Percentiles rank a stretch among this genome's conserved stretches.
Evolutionary conservation across 2,113 vertebrate genomes (phyloP).

Genomic region (Sceloporus tristichus): DNA sequence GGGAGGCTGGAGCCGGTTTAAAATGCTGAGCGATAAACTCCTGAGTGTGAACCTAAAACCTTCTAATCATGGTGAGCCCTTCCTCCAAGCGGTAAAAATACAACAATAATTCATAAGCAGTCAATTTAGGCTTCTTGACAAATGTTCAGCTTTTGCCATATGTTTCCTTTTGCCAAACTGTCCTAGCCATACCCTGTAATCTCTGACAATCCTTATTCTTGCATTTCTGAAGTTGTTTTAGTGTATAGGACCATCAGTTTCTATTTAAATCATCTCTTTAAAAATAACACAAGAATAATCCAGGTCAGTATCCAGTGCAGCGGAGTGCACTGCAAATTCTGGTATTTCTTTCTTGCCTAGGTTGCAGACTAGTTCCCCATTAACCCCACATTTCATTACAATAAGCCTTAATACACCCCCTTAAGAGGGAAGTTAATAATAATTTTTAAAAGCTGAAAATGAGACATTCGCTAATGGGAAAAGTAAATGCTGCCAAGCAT

Average conservation of each 20-base stretch:
- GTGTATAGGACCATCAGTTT: constrained; percentile 30
- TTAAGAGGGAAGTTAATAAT: constrained; percentile 40
- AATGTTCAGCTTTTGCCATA: background rate
- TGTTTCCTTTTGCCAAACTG: background rate
- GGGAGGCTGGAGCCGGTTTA: too few relatives aligned
- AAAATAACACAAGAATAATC: background rate
- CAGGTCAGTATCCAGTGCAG: background rate
- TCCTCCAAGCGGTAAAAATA: background rate
- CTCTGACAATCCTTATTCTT: background rate
- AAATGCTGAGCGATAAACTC: too few relatives aligned
- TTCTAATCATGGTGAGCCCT: too few relatives aligned
- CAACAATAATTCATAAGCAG: background rate
- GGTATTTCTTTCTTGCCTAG: constrained; percentile 46
- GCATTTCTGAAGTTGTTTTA: constrained; percentile 39
- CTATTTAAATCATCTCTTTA: constrained; percentile 37
- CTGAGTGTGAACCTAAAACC: too few relatives aligned
- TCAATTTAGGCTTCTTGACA: background rate
- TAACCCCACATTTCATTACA: constrained; percentile 33
- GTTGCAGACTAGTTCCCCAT: constrained; percentile 28
- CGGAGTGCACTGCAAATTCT: constrained; percentile 39
- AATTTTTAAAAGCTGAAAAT: constrained; percentile 23
- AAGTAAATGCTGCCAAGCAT: constrained; percentile 41
- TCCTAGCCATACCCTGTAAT: background rate
- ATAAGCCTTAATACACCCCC: constrained; percentile 37
- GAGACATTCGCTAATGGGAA: constrained; percentile 25